Conservation (phyloP, 2,888 invertebrate genomes). For the Eucriotettix oculatus region DNA sequence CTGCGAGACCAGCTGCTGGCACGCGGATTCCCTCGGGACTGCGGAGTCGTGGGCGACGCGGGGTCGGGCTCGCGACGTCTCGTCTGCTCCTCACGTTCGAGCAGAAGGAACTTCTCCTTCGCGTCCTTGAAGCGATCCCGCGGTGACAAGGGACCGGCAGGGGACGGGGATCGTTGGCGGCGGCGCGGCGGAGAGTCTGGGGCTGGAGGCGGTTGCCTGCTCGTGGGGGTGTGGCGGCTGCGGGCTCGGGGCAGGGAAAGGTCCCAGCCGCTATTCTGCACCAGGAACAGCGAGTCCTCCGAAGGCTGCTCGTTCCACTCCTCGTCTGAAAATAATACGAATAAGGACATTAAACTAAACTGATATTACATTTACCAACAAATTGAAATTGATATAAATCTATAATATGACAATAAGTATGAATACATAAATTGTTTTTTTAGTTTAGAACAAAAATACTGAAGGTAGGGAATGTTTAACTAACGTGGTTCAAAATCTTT, state of each 20-base stretch:
- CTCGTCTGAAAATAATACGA: slow-evolving; percentile 40
- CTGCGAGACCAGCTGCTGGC: slow-evolving; percentile 8
- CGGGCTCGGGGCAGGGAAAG: slow-evolving; percentile 21
- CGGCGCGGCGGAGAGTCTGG: slow-evolving; percentile 19
- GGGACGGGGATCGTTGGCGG: slow-evolving; percentile 24
- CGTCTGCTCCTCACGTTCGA: slow-evolving; percentile 52
- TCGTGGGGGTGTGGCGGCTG: slow-evolving; percentile 21
- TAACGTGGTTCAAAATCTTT: no score
- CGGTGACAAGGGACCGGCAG: slow-evolving; percentile 17
- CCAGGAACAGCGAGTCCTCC: slow-evolving; percentile 37
- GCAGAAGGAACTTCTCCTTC: slow-evolving; percentile 66
- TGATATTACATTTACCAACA: no score
- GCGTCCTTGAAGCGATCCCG: slow-evolving; percentile 50
- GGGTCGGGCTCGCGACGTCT: slow-evolving; percentile 17
- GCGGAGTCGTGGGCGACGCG: not conserved
- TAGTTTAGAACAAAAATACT: no score
- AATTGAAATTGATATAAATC: no score
- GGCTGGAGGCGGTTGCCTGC: slow-evolving; percentile 25
- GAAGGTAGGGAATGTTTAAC: no score
- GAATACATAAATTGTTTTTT: no score
- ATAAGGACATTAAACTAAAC: no score
- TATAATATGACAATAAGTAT: no score
- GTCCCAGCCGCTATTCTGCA: slow-evolving; percentile 19
- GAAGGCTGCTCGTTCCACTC: slow-evolving; percentile 54
- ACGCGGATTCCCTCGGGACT: not conserved